Evolutionary conservation across 2,113 vertebrate genomes (phyloP), one percentile per base, ranked within the genome.

Genomic region (Panurus biarmicus): DNA sequence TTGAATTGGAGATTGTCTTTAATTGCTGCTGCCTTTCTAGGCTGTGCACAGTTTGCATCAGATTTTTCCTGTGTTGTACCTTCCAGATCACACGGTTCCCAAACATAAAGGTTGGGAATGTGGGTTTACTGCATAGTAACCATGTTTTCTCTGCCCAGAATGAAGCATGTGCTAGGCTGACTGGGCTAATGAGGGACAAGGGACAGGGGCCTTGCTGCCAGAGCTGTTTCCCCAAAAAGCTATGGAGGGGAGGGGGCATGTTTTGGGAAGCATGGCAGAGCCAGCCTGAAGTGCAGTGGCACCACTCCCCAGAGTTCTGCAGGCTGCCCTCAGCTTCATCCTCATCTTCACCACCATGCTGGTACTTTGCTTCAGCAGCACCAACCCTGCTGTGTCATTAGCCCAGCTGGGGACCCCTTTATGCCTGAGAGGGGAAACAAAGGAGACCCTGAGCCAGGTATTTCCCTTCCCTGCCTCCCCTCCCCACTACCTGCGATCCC

Each of bases 31-130:
- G 69, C 36, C 12, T 62, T 92, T 58, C 24, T 5, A n/a, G 83
- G 29, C 65, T 23, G 31, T 40, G 36, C 29, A 8, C 2, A 36
- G 71, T 69, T 91, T 35, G 10, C 29, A 33, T 72, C 31, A 8
- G 17, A 9, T 42, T 24, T 45, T 26, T 47, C 38, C 40, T 18
- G 33, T n/a, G 61, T 42, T 78, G 56, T 50, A 38, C 53, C n/a
- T 78, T 64, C 53, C 0, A 0, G 42, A 36, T 38, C 11, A 23
- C 4, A 1, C 11, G 28, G 62, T 26, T 90, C 62, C 42, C 71
- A 53, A 48, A 61, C 15, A 23, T 6, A 24, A 36, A 28, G n/a
- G 16, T 4, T 75, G 50, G 58, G 62, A 72, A 53, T 23, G 31
- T 42, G 71, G 36, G 10, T 65, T 93, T 88, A 21, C 53, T 47